Conservation (phyloP, 2,888 invertebrate genomes). For the Didymodactylos carnosus region DNA sequence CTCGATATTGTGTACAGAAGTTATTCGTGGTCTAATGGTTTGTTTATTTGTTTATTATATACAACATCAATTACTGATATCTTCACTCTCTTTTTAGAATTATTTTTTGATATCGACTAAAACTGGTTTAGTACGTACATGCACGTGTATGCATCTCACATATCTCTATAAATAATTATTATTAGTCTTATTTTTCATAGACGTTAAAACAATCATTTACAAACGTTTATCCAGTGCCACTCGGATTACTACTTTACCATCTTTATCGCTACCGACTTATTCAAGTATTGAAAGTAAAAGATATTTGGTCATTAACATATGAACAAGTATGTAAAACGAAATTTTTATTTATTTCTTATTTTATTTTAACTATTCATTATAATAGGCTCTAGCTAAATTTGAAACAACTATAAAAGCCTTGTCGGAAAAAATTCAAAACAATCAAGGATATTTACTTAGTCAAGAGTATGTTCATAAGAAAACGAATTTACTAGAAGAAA, state of each 20-base stretch:
- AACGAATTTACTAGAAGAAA: background rate
- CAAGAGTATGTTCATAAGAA: background rate
- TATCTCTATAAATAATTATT: background rate
- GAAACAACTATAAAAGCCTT: background rate
- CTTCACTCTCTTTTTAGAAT: background rate
- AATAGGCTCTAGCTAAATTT: background rate
- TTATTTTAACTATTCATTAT: too few relatives aligned
- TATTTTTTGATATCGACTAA: background rate
- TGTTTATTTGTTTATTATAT: background rate
- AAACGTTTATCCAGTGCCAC: background rate
- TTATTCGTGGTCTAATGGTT: background rate
- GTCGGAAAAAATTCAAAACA: background rate
- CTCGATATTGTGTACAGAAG: background rate
- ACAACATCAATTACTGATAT: background rate
- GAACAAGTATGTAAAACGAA: background rate
- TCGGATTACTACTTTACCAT: background rate
- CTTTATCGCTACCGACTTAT: background rate
- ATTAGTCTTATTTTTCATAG: background rate
- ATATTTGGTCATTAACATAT: background rate
- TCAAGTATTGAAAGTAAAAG: background rate
- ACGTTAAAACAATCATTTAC: background rate
- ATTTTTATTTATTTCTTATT: too few relatives aligned
- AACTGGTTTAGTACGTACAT: background rate
- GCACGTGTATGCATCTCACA: too few relatives aligned
- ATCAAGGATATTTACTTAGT: background rate